phyloP scores from a whole-genome alignment of 2,888 invertebrate species.

The Lucinisca nassula region DNA sequence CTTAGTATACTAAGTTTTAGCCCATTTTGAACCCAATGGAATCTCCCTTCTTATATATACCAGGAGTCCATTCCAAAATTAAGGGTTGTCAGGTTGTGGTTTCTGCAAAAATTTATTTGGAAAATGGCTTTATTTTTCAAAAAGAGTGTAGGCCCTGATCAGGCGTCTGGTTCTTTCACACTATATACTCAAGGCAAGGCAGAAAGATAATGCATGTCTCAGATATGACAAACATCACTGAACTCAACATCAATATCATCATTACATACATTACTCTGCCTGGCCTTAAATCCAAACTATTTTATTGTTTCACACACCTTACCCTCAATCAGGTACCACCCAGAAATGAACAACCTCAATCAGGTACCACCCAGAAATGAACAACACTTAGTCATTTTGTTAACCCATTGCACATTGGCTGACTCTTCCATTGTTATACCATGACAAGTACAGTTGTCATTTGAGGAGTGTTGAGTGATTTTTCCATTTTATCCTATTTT shows the following conservation, averaged over 20 bases:
- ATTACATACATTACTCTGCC: neutral
- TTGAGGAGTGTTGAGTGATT: no score
- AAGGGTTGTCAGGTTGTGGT: no score
- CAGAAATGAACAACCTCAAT: neutral
- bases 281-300: neutral
- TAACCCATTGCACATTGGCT: neutral
- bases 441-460: neutral
- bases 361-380: neutral
- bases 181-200: no score
- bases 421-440: neutral
- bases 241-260: neutral
- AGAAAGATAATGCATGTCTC: neutral
- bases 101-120: no score
- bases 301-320: neutral
- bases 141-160: no score
- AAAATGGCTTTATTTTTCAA: no score
- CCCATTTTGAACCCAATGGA: no score
- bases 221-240: neutral
- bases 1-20: no score
- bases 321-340: neutral
- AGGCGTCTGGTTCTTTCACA: no score
- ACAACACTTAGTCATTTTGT: neutral
- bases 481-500: no score
- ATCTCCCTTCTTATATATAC: no score
- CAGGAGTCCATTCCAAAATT: no score